Evolutionary conservation across 2,797 vertebrate genomes (phyloP).

Genomic region (Scleropages formosus): DNA sequence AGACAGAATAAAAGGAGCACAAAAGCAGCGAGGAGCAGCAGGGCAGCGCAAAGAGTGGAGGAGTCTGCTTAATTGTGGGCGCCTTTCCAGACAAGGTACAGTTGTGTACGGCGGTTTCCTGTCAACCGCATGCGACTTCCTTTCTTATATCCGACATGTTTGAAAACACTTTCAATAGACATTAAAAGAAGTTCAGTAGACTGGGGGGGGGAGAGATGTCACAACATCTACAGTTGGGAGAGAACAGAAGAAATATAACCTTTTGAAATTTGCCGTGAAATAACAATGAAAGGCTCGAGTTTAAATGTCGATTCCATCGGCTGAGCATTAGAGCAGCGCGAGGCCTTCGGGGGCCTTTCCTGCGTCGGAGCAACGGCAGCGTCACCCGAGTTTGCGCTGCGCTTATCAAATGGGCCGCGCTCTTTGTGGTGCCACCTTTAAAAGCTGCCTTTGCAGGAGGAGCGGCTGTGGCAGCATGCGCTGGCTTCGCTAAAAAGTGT

Average conservation of each 20-base stretch:
- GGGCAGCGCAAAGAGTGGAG: too few species aligned
- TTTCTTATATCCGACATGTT: not conserved
- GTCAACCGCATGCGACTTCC: too few species aligned
- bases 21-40: not conserved
- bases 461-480: not conserved
- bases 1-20: not conserved
- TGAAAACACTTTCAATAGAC: slow-evolving; percentile 3
- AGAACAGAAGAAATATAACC: too few species aligned
- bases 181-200: not conserved
- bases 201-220: not conserved
- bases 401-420: not conserved
- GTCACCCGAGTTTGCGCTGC: not conserved
- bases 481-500: not conserved
- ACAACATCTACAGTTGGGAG: too few species aligned
- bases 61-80: not conserved
- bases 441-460: not conserved
- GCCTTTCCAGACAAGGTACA: not conserved
- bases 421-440: slow-evolving; percentile 1
- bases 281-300: not conserved
- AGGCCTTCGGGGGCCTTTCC: not conserved
- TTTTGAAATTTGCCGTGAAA: too few species aligned
- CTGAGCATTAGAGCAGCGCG: slow-evolving; percentile 1
- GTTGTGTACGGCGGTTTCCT: not conserved
- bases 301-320: not conserved
- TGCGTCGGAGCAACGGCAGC: not conserved